These are phyloP conservation scores for Heliconius erato DNA, from an alignment of 2,888 invertebrate genomes.

Conservation along the genomic window DNA sequence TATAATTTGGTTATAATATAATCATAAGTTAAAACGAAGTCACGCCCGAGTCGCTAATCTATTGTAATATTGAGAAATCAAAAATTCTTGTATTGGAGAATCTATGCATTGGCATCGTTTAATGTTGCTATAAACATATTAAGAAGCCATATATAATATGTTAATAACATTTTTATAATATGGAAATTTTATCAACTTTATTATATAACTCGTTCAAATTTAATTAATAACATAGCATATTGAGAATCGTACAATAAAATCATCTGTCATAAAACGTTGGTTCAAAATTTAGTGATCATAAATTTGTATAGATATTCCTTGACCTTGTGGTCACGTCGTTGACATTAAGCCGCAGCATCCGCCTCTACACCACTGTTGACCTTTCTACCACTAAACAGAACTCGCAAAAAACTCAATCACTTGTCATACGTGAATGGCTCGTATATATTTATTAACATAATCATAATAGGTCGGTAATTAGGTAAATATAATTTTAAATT, in stretches of 20 bases:
- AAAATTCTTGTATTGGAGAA: no score
- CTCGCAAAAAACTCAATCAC: not conserved
- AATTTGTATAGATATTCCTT: not conserved
- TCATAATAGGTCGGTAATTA: not conserved
- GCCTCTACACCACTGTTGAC: constrained; percentile 25
- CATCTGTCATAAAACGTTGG: not conserved
- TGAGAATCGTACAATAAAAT: not conserved
- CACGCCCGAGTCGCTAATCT: no score
- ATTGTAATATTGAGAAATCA: no score
- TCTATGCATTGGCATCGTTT: no score
- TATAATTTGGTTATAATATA: no score
- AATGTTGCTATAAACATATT: no score
- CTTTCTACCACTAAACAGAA: not conserved
- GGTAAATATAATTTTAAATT: not conserved
- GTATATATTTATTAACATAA: not conserved
- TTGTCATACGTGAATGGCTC: not conserved
- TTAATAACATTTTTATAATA: no score
- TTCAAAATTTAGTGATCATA: not conserved
- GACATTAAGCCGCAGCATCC: constrained; percentile 20
- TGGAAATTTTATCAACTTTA: not conserved
- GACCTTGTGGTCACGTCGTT: constrained; percentile 1
- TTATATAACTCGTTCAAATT: not conserved
- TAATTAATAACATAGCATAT: not conserved
- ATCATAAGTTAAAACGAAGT: no score
- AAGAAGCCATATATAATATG: no score